These are phyloP conservation scores for Eupeodes luniger DNA, from an alignment of 2,888 invertebrate genomes.

Conservation along the genomic window DNA sequence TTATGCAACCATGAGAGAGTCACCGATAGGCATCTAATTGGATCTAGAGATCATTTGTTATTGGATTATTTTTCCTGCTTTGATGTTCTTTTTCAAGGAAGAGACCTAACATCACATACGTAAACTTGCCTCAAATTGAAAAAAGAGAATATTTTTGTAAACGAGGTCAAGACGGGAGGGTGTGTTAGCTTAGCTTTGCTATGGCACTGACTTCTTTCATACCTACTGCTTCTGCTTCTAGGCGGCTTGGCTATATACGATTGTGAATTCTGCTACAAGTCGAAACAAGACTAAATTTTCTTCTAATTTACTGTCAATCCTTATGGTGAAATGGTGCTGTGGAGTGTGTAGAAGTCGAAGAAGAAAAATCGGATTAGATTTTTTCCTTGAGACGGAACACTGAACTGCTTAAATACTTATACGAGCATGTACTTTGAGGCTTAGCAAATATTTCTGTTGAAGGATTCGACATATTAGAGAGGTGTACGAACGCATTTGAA, in stretches of 20 bases:
- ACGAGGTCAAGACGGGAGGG: conserved; percentile 41
- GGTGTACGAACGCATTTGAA: background rate
- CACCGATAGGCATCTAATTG: conserved; percentile 74
- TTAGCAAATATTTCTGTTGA: background rate
- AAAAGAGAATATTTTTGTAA: background rate
- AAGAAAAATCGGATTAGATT: conserved; percentile 56
- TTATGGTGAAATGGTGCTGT: background rate
- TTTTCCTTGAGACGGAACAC: conserved; percentile 20
- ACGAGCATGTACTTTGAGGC: background rate
- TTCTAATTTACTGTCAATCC: conserved; percentile 57
- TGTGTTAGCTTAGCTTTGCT: background rate
- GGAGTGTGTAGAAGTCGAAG: background rate
- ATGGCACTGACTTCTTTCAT: conserved; percentile 19
- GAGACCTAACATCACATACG: conserved; percentile 6
- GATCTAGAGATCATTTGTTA: conserved; percentile 74
- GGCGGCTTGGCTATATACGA: background rate
- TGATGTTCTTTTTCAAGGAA: conserved; percentile 44
- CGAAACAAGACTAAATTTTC: conserved; percentile 24
- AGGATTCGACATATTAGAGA: background rate
- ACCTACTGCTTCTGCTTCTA: background rate
- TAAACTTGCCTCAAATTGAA: conserved; percentile 5
- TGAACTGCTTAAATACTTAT: background rate
- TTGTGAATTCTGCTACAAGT: background rate
- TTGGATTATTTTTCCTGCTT: conserved; percentile 72
- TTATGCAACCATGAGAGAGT: conserved; percentile 48